Conservation (phyloP, 1,140 invertebrate species). For the Lepidurus arcticus region DNA sequence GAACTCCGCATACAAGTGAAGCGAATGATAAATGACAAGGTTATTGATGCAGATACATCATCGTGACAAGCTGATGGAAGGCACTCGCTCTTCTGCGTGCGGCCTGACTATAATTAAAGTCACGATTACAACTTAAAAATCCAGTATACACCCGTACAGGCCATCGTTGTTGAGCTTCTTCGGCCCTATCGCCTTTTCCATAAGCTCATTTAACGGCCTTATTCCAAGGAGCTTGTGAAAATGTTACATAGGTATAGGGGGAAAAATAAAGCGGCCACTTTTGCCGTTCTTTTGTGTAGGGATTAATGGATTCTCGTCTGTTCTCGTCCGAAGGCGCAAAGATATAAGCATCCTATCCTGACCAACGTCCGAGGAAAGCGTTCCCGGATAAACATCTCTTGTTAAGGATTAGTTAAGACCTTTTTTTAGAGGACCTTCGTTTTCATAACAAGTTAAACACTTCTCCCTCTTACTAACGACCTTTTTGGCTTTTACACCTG, state of each 20-base stretch:
- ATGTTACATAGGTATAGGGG: too few relatives aligned
- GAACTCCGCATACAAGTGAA: not conserved
- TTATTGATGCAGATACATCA: slow-evolving; percentile 6
- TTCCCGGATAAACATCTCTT: not conserved
- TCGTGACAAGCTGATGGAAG: slow-evolving; percentile 2
- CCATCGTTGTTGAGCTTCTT: not conserved
- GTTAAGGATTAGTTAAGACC: not conserved
- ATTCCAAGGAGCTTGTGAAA: too few relatives aligned
- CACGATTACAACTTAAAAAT: not conserved
- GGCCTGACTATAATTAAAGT: not conserved
- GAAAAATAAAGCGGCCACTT: too few relatives aligned
- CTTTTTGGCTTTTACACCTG: not conserved
- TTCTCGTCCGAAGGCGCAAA: not conserved
- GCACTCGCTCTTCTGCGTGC: not conserved
- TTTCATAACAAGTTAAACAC: not conserved
- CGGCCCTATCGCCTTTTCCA: not conserved
- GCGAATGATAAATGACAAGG: slow-evolving; percentile 14
- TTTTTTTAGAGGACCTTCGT: not conserved
- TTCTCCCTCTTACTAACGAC: not conserved
- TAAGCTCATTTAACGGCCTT: too few relatives aligned
- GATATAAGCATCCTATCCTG: not conserved
- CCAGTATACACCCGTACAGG: not conserved
- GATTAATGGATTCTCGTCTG: not conserved
- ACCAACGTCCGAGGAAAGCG: not conserved
- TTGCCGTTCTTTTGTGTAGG: not conserved